These are phyloP conservation scores for Psophia crepitans DNA, from an alignment of 2,113 vertebrate genomes.

Conservation along the genomic window DNA sequence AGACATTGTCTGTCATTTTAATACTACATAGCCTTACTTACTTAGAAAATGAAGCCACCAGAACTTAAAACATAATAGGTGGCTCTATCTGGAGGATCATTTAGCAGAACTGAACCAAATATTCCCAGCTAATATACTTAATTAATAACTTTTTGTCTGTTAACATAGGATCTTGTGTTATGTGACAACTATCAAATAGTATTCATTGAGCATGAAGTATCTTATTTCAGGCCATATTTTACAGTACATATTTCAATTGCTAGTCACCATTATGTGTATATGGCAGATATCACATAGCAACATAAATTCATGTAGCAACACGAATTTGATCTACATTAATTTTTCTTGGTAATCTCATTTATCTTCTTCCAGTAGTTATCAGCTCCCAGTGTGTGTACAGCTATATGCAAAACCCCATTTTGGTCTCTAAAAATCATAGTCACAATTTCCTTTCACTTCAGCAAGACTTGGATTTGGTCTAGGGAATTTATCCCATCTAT, in stretches of 20 bases:
- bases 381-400: background rate
- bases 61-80: background rate
- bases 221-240: background rate
- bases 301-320: background rate
- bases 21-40: background rate
- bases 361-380: background rate
- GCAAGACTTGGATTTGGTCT: slow-evolving; percentile 1
- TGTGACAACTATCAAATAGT: background rate
- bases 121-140: background rate
- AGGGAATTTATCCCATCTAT: slow-evolving; percentile 46
- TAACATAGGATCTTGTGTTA: background rate
- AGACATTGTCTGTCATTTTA: background rate
- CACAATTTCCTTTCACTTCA: slow-evolving; percentile 7
- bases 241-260: background rate
- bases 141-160: background rate
- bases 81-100: background rate
- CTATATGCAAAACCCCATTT: background rate
- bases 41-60: background rate
- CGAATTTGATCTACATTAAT: background rate
- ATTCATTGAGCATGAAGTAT: background rate
- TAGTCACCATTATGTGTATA: background rate
- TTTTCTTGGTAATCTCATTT: background rate
- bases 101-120: background rate
- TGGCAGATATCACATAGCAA: background rate
- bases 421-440: background rate